Conservation (phyloP, 2,888 invertebrate species). For the Phorcus lineatus region DNA sequence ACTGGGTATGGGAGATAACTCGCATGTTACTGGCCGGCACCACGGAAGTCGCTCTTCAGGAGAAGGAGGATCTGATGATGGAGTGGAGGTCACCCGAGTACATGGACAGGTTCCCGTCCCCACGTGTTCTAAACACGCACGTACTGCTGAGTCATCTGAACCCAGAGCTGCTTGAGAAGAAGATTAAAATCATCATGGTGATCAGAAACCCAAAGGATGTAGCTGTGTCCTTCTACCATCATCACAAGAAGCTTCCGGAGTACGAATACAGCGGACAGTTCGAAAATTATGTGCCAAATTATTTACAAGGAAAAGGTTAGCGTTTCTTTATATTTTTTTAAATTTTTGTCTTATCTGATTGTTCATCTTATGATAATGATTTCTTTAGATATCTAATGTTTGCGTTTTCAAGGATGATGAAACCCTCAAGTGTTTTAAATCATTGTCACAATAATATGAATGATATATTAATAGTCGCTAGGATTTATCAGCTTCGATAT, state of each 20-base stretch:
- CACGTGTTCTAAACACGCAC: constrained; percentile 39
- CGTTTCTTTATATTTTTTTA: neutral
- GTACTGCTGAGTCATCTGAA: constrained; percentile 31
- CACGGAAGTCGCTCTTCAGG: neutral
- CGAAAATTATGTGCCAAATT: constrained; percentile 30
- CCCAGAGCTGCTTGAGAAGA: constrained; percentile 24
- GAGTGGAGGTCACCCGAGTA: constrained; percentile 23
- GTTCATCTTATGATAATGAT: too few species aligned
- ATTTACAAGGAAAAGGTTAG: constrained; percentile 34
- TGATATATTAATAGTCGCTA: too few species aligned
- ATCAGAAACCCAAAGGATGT: constrained; percentile 38
- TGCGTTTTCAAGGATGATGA: too few species aligned
- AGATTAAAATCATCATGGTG: constrained; percentile 36
- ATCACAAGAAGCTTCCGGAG: constrained; percentile 36
- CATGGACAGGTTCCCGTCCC: constrained; percentile 9
- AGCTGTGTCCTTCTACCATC: constrained; percentile 40
- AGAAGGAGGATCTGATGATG: constrained; percentile 26
- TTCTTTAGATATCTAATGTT: too few species aligned
- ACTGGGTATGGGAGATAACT: constrained; percentile 30
- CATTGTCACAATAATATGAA: too few species aligned
- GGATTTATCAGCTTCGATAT: too few species aligned
- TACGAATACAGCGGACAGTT: constrained; percentile 36
- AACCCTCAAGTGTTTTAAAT: too few species aligned
- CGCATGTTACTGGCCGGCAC: neutral
- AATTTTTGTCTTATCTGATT: too few species aligned